Evolutionary conservation across 2,113 vertebrate genomes (phyloP).

Genomic region (Pholis gunnellus): DNA sequence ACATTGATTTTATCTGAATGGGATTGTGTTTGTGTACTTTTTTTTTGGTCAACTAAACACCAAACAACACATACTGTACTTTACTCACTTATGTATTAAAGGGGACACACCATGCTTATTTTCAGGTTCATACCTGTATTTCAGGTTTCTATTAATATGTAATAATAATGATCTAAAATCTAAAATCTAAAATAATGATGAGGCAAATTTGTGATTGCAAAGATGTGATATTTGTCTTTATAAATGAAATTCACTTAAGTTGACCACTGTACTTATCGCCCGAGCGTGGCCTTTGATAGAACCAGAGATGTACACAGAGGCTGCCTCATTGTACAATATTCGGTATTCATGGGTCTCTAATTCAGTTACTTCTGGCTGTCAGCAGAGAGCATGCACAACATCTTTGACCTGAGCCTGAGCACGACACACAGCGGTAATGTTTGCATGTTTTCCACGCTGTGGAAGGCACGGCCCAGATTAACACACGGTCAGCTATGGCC

Average conservation of each 20-base stretch:
- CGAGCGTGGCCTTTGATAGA: neutral
- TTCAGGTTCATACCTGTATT: neutral
- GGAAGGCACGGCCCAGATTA: conserved; percentile 10
- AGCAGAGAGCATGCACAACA: conserved; percentile 6
- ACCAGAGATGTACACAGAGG: neutral
- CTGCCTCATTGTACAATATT: conserved; percentile 19
- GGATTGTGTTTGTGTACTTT: neutral
- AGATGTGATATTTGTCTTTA: neutral
- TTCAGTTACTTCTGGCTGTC: conserved; percentile 53
- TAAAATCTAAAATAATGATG: too few species aligned
- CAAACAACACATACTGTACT: neutral
- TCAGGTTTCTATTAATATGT: neutral
- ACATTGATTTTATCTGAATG: conserved; percentile 40
- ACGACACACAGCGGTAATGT: neutral
- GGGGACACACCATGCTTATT: neutral
- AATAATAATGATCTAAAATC: too few species aligned
- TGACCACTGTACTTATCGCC: neutral
- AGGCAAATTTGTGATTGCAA: too few species aligned
- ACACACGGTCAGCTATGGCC: neutral
- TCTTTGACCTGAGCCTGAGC: conserved; percentile 13
- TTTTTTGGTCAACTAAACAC: too few species aligned
- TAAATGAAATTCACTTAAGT: neutral
- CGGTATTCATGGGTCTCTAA: conserved; percentile 42
- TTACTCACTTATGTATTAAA: neutral
- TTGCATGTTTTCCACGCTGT: conserved; percentile 29